Evolutionary conservation across 2,113 vertebrate genomes (phyloP).

Genomic region (Oostethus manadensis): DNA sequence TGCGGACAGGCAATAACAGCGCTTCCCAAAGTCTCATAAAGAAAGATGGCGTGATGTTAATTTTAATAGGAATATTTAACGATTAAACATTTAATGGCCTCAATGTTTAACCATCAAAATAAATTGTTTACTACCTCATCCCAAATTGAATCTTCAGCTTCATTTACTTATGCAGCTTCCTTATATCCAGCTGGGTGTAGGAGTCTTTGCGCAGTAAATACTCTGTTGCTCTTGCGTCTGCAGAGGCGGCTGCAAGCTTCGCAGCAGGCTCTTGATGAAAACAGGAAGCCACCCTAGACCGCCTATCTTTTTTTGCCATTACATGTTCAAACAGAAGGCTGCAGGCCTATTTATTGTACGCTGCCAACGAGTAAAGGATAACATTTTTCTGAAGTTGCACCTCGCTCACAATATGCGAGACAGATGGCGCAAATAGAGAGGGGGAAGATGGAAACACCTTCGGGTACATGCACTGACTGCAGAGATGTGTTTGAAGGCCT

Average conservation of each 20-base stretch:
- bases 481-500: slow-evolving; percentile 20
- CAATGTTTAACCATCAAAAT: background rate
- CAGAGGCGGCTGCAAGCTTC: slow-evolving; percentile 26
- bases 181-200: background rate
- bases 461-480: slow-evolving; percentile 14
- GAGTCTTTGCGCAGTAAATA: slow-evolving; percentile 8
- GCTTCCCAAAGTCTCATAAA: background rate
- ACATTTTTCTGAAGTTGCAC: slow-evolving; percentile 33
- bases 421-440: slow-evolving; percentile 17
- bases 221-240: slow-evolving; percentile 14
- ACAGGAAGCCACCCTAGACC: slow-evolving; percentile 13
- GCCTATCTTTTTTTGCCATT: slow-evolving; percentile 25
- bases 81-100: background rate
- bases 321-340: slow-evolving; percentile 47
- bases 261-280: slow-evolving; percentile 33
- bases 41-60: background rate
- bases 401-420: slow-evolving; percentile 27
- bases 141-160: slow-evolving; percentile 15
- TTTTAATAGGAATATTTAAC: background rate
- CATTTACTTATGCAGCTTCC: background rate
- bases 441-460: slow-evolving; percentile 24
- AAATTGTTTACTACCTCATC: background rate
- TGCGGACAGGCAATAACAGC: background rate
- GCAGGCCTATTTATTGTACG: slow-evolving; percentile 32
- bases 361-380: slow-evolving; percentile 30